Percentiles rank a stretch among this genome's conserved stretches.
Conservation (phyloP, 2,888 invertebrate genomes). For the Ophion ventricosus region DNA sequence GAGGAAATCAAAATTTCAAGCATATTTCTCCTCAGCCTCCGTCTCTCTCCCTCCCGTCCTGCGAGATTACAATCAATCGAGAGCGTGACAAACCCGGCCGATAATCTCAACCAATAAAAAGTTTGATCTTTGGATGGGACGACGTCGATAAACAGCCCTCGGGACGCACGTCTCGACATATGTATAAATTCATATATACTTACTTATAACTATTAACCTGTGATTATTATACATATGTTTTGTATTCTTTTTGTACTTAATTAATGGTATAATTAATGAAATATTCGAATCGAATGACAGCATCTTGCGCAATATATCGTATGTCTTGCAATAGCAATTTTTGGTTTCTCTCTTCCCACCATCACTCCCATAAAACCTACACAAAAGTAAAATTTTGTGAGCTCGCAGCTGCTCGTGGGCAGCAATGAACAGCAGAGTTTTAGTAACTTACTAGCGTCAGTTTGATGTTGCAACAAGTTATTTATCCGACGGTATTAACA, state of each 20-base stretch:
- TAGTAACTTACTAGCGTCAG: neutral
- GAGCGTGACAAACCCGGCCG: neutral
- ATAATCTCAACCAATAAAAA: conserved; percentile 41
- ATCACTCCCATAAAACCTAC: neutral
- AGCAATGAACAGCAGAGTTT: neutral
- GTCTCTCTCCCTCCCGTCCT: neutral
- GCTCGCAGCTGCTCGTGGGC: neutral
- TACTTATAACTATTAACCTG: conserved; percentile 61
- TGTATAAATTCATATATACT: conserved; percentile 35
- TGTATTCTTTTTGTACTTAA: conserved; percentile 54
- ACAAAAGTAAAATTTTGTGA: neutral
- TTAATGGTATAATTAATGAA: conserved; percentile 41
- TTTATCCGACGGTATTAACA: neutral
- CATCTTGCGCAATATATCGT: conserved; percentile 51
- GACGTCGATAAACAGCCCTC: conserved; percentile 18
- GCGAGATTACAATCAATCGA: conserved; percentile 39
- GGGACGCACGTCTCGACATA: conserved; percentile 14
- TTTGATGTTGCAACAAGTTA: neutral
- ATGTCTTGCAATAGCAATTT: conserved; percentile 37
- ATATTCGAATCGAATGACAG: conserved; percentile 23
- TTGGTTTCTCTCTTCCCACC: conserved; percentile 17
- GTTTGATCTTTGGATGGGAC: conserved; percentile 37
- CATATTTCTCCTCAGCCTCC: neutral
- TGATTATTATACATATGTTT: conserved; percentile 63
- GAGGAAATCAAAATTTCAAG: conserved; percentile 31